Conservation (phyloP, 1,140 invertebrate genomes). For the Drosophila funebris region DNA sequence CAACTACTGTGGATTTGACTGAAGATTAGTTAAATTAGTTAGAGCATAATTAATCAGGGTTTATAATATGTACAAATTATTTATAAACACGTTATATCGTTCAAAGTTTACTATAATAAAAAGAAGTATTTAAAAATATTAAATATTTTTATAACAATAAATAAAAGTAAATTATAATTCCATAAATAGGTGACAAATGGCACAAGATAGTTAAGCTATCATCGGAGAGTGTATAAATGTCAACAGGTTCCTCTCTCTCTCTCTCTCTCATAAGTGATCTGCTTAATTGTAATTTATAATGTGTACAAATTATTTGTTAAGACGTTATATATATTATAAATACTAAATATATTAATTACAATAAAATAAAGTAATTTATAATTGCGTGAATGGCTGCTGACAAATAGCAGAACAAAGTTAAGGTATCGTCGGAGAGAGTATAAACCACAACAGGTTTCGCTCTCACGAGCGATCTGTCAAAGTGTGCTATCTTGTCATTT, state of each 20-base stretch:
- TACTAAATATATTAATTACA: neutral
- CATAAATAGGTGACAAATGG: neutral
- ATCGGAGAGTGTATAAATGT: neutral
- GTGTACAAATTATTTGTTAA: too few species aligned
- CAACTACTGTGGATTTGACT: constrained; percentile 57
- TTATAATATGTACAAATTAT: neutral
- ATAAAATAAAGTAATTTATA: neutral
- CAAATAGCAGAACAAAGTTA: neutral
- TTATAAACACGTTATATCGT: neutral
- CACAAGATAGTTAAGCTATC: neutral
- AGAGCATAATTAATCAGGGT: neutral
- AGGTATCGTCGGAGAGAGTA: constrained; percentile 8
- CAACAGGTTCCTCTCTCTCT: constrained; percentile 32
- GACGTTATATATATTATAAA: too few species aligned
- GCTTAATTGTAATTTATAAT: too few species aligned
- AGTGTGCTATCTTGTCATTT: constrained; percentile 29
- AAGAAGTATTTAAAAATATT: neutral
- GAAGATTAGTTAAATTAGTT: constrained; percentile 27
- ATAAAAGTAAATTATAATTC: neutral
- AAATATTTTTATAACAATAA: neutral
- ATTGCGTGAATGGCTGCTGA: neutral
- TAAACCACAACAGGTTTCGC: constrained; percentile 12
- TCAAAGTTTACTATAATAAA: constrained; percentile 8
- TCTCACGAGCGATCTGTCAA: constrained; percentile 35
- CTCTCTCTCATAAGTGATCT: constrained; percentile 33